These are phyloP conservation scores for Ephialtes manifestator DNA, from an alignment of 2,888 invertebrate genomes.

Conservation along the genomic window DNA sequence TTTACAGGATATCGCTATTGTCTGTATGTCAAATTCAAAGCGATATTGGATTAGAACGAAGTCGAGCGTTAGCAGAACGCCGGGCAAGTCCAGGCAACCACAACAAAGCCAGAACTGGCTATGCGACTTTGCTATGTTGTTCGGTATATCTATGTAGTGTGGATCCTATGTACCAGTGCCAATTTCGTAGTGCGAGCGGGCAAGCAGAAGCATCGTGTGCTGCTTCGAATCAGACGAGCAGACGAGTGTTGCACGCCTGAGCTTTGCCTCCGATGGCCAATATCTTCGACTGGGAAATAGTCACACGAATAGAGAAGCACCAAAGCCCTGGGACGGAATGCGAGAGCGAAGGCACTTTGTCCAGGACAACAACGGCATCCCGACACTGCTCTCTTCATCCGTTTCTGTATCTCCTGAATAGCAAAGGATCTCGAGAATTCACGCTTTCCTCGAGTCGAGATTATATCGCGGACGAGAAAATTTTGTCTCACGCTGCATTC, in stretches of 20 bases:
- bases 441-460: neutral
- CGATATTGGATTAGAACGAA: conserved; percentile 48
- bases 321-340: neutral
- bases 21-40: conserved; percentile 26
- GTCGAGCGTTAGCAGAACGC: neutral
- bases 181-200: conserved; percentile 19
- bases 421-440: conserved; percentile 31
- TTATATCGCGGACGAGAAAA: neutral
- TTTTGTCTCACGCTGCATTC: neutral
- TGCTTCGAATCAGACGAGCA: neutral
- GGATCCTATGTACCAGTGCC: conserved; percentile 7
- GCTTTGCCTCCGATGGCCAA: conserved; percentile 25
- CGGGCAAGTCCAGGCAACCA: conserved; percentile 1
- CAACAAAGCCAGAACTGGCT: conserved; percentile 40
- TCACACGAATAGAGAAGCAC: conserved; percentile 9
- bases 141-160: neutral
- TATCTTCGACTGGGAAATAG: conserved; percentile 34
- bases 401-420: neutral
- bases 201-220: conserved; percentile 22
- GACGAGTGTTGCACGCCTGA: neutral
- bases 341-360: conserved; percentile 12
- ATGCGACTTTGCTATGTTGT: neutral
- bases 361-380: conserved; percentile 1
- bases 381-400: neutral
- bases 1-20: neutral